These are phyloP conservation scores for Oreochromis grahami DNA, from an alignment of 2,797 vertebrate genomes.

Conservation along the genomic window DNA sequence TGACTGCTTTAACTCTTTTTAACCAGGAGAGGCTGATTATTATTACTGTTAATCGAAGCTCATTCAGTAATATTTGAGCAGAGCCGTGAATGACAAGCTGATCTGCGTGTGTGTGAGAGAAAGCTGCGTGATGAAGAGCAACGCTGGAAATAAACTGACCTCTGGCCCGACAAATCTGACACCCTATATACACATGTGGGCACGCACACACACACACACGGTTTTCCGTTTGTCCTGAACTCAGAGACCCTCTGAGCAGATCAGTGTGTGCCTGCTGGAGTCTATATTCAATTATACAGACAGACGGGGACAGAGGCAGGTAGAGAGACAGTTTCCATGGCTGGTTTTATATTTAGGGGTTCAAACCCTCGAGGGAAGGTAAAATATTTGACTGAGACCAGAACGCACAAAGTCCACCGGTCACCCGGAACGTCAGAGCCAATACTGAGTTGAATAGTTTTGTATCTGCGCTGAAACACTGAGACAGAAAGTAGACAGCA, in stretches of 20 bases:
- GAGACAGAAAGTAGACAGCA: neutral
- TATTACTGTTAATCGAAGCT: neutral
- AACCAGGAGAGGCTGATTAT: neutral
- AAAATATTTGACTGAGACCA: neutral
- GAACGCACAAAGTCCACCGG: neutral
- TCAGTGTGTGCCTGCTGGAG: neutral
- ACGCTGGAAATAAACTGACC: slow-evolving; percentile 67
- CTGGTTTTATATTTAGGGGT: slow-evolving; percentile 43
- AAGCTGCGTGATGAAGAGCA: slow-evolving; percentile 40
- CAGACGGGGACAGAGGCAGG: neutral
- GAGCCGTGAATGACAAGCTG: neutral
- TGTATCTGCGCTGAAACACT: neutral
- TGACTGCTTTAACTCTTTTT: neutral
- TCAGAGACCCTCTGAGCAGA: slow-evolving; percentile 42
- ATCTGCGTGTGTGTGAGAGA: neutral
- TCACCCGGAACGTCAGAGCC: neutral
- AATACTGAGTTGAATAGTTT: neutral
- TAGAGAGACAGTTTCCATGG: slow-evolving; percentile 40
- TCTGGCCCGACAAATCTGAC: slow-evolving; percentile 61
- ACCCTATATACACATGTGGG: slow-evolving; percentile 22
- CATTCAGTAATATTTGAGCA: neutral
- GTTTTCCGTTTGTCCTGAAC: slow-evolving; percentile 58
- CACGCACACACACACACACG: neutral
- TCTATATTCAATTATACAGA: slow-evolving; percentile 23
- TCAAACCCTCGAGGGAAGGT: neutral